These are phyloP conservation scores for Syrmaticus mikado DNA, from an alignment of 2,113 vertebrate species.

Conservation along the genomic window DNA sequence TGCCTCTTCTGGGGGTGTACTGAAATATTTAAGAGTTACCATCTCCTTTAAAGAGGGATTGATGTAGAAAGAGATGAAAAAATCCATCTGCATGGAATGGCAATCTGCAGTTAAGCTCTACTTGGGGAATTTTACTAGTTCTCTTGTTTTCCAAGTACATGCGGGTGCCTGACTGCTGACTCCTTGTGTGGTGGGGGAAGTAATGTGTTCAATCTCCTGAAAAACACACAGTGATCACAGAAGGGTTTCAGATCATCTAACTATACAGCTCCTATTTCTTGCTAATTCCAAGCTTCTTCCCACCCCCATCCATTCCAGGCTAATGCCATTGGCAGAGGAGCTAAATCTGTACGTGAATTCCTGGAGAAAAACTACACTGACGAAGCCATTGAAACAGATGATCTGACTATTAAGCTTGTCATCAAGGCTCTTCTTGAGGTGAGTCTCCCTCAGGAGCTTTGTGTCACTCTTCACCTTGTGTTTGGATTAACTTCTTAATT, in stretches of 20 bases:
- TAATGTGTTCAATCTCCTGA: not conserved
- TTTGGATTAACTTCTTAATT: not conserved
- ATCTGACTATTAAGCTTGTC: constrained; percentile 85
- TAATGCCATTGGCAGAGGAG: constrained; percentile 88
- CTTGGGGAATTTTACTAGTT: not conserved
- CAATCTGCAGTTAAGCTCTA: not conserved
- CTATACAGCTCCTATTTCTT: not conserved
- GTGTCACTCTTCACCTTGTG: not conserved
- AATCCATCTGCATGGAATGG: not conserved
- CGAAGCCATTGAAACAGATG: constrained; percentile 86
- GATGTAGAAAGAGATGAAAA: not conserved
- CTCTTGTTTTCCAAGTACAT: not conserved
- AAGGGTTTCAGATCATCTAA: not conserved
- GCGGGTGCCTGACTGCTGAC: not conserved
- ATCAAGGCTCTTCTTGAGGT: constrained; percentile 89
- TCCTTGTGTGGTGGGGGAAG: not conserved
- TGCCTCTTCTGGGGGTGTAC: not conserved
- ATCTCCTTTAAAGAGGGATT: not conserved
- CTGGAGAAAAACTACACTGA: constrained; percentile 89
- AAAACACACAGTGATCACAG: not conserved
- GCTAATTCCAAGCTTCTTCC: not conserved
- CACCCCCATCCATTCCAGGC: constrained; percentile 69
- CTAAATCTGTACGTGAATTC: constrained; percentile 89
- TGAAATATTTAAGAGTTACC: not conserved
- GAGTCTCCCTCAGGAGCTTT: not conserved